Evolutionary conservation across 2,888 invertebrate genomes (phyloP), one percentile per base, ranked within the genome.

Genomic region (Cataglyphis rosenhaueri): DNA sequence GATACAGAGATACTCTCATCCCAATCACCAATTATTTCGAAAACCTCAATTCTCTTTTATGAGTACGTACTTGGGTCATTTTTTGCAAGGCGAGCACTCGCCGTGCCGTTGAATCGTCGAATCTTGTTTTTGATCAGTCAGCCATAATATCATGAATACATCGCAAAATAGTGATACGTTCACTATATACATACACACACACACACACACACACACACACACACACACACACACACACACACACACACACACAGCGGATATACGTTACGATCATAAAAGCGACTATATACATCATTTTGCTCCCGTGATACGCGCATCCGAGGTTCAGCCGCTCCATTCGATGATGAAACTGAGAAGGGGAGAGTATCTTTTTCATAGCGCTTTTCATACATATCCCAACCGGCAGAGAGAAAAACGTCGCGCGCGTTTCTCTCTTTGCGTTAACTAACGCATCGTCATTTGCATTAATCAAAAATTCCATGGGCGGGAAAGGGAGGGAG

Each of bases 401-500:
- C 12, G 55, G 29, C 35, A 32, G 35, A 52, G 65, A 41, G 55
- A 41, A 44, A 29, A 29, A 25, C 25, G 29, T 25, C 61, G 59
- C n/a, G 76, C 68, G 76, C 6, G 57, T 68, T 68, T 35, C 70
- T 29, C 29, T 29, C 57, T 35, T 68, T 29, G 44, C 44, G 59
- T 44, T 78, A 68, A 70, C 57, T 78, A 78, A 78, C 70, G 70
- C 78, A 41, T n/a, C 71, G 35, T 79, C 71, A 79, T 79, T 71
- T n/a, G 82, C 70, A 81, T 81, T 83, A 86, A 87, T 88, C 84
- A 82, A 82, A 86, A 81, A 82, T 57, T 59, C 59, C 78, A 1
- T 8, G 52, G 52, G 6, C n/a, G 52, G 52, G n/a, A n/a, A 8
- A 52, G 83, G 74, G 81, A 73, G 55, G 57, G 59, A 32, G 32